A percentile compares a stretch with the other conserved stretches of the same genome.
phyloP scores from a whole-genome alignment of 2,888 invertebrate genomes.

The Cantharis lateralis region DNA sequence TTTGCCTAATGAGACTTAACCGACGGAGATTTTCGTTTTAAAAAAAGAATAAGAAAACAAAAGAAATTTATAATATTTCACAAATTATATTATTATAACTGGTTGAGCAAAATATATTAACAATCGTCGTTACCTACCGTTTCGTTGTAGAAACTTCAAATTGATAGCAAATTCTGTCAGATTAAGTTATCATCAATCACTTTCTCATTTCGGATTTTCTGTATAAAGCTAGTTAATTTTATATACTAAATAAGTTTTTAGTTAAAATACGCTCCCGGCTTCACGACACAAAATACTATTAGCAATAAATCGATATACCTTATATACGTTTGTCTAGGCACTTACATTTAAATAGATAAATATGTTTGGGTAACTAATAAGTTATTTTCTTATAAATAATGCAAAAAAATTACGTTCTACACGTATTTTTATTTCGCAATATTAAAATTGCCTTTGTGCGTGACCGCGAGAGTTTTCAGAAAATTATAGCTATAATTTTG shows the following conservation, averaged over 20 bases:
- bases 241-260: neutral
- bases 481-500: neutral
- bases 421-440: neutral
- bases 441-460: neutral
- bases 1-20: neutral
- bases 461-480: neutral
- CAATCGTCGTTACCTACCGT: neutral
- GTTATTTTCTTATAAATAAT: neutral
- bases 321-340: neutral
- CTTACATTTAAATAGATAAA: neutral
- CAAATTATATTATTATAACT: neutral
- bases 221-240: slow-evolving; percentile 2
- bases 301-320: neutral
- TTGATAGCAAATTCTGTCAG: neutral
- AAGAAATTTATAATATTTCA: neutral
- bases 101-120: neutral
- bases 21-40: neutral
- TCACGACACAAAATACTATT: neutral
- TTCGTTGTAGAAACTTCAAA: neutral
- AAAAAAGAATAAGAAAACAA: neutral
- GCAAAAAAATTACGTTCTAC: neutral
- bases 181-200: slow-evolving; percentile 13
- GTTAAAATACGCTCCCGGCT: neutral
- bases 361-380: neutral
- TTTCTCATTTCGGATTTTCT: slow-evolving; percentile 6